These are phyloP conservation scores for Cydia fagiglandana DNA, from an alignment of 1,140 invertebrate genomes.

Conservation along the genomic window DNA sequence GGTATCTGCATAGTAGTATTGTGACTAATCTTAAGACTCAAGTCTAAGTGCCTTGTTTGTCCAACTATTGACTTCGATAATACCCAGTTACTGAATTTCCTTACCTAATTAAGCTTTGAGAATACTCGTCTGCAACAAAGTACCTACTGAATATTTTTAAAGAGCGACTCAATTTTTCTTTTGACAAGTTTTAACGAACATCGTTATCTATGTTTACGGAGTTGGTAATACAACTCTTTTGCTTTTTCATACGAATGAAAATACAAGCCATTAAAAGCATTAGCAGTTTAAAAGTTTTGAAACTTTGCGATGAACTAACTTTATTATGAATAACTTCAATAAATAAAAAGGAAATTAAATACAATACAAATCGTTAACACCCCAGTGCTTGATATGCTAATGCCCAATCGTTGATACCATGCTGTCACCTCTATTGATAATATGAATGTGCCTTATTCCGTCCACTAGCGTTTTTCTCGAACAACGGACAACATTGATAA, in stretches of 20 bases:
- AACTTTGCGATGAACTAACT: no score
- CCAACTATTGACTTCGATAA: constrained; percentile 18
- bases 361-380: no score
- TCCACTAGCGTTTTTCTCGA: no score
- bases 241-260: not conserved
- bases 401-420: no score
- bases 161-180: not conserved
- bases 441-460: no score
- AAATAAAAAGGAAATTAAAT: no score
- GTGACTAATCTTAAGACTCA: constrained; percentile 18
- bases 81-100: constrained; percentile 20
- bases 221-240: not conserved
- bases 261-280: no score
- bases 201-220: constrained; percentile 2
- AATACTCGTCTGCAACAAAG: constrained; percentile 11
- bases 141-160: not conserved
- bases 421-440: no score
- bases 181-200: constrained; percentile 10
- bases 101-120: constrained; percentile 23
- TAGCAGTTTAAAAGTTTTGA: no score
- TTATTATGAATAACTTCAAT: no score
- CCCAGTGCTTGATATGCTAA: no score
- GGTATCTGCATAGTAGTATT: not conserved
- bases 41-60: constrained; percentile 16
- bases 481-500: no score